phyloP scores from a whole-genome alignment of 2,888 invertebrate species.

The Rhabditoides inermis region DNA sequence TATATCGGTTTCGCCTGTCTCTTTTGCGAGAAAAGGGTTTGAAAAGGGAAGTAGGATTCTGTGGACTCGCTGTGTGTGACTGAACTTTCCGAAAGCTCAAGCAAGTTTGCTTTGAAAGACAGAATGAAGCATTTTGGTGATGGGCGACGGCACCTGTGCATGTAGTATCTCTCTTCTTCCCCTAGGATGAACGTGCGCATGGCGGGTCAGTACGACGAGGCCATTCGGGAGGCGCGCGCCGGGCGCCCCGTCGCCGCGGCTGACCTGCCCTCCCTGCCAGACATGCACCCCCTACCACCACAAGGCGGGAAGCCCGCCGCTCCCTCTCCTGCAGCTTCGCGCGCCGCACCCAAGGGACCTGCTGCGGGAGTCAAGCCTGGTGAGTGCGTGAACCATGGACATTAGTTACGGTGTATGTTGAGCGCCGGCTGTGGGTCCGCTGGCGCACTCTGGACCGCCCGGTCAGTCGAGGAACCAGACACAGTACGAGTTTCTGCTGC shows the following conservation, averaged over 20 bases:
- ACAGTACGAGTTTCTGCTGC: conserved; percentile 27
- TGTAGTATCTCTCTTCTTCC: neutral
- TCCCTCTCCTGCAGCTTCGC: neutral
- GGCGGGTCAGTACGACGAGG: conserved; percentile 35
- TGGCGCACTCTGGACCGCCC: conserved; percentile 19
- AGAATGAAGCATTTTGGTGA: no score
- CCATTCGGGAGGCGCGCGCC: conserved; percentile 19
- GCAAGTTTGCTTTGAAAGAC: no score
- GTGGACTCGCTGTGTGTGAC: no score
- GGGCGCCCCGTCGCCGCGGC: conserved; percentile 23
- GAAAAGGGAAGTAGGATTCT: no score
- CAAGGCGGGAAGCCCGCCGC: conserved; percentile 8
- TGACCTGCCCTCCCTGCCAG: conserved; percentile 33
- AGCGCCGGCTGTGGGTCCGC: conserved; percentile 22
- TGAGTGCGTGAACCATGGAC: no score
- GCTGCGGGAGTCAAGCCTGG: no score
- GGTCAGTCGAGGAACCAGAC: conserved; percentile 17
- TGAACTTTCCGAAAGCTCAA: no score
- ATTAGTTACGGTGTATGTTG: no score
- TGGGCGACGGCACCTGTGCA: neutral
- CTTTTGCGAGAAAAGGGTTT: no score
- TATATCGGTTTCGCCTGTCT: no score
- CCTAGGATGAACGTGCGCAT: conserved; percentile 33
- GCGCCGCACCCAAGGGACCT: conserved; percentile 1
- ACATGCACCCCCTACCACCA: conserved; percentile 26